Evolutionary conservation across 2,113 vertebrate species (phyloP).

Genomic region (Hipposideros armiger): DNA sequence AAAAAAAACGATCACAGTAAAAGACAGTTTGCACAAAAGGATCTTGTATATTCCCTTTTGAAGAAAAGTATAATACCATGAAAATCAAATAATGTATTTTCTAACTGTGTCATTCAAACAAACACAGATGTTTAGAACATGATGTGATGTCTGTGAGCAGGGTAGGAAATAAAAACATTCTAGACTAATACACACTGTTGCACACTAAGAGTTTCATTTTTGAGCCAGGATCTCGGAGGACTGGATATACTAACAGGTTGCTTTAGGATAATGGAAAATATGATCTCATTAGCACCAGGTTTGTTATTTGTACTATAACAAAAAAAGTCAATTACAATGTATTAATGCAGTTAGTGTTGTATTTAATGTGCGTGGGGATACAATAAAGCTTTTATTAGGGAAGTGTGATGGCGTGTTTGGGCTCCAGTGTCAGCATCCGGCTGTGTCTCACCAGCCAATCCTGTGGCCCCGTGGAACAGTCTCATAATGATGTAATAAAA

Average conservation of each 20-base stretch:
- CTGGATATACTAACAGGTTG: conserved; percentile 83
- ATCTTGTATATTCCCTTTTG: neutral
- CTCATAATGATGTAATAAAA: conserved; percentile 91
- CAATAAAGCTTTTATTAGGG: conserved; percentile 91
- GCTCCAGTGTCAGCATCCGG: conserved; percentile 80
- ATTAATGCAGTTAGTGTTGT: conserved; percentile 90
- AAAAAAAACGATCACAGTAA: conserved; percentile 64
- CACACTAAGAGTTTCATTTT: conserved; percentile 15
- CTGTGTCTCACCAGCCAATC: conserved; percentile 86
- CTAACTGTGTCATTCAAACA: conserved; percentile 61
- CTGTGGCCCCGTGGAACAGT: conserved; percentile 85
- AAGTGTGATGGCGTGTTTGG: conserved; percentile 87
- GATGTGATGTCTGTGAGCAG: neutral
- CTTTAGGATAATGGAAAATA: conserved; percentile 88
- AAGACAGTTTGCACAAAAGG: conserved; percentile 52
- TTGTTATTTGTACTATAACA: conserved; percentile 88
- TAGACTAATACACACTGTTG: neutral
- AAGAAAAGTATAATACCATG: conserved; percentile 22
- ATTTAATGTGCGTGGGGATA: conserved; percentile 88
- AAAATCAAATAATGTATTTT: conserved; percentile 69
- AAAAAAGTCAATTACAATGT: conserved; percentile 90
- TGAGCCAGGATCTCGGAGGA: conserved; percentile 76
- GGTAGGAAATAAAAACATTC: neutral
- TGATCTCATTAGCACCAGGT: conserved; percentile 89
- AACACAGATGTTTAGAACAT: conserved; percentile 1